Percentiles rank a stretch among this genome's conserved stretches.
These are phyloP conservation scores for Mormyrus lacerda DNA, from an alignment of 2,113 vertebrate species.

Conservation along the genomic window DNA sequence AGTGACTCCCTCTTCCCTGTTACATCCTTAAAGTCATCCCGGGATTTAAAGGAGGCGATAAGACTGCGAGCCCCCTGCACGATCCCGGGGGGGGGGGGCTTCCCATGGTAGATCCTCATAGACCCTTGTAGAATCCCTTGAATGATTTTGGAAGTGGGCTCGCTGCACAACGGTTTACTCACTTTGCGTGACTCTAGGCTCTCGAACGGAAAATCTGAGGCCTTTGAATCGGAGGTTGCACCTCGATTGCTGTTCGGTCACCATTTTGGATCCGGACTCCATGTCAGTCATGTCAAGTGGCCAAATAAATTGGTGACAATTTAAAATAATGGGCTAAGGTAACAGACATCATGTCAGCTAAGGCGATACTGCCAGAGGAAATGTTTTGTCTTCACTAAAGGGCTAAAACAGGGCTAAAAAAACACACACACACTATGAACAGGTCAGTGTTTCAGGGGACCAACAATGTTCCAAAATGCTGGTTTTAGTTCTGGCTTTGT, in stretches of 20 bases:
- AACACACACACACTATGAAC: background rate
- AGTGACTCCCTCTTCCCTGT: background rate
- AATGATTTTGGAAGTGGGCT: background rate
- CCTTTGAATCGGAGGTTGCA: background rate
- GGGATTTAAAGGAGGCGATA: slow-evolving; percentile 16
- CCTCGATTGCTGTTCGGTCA: background rate
- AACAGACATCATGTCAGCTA: background rate
- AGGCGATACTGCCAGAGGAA: background rate
- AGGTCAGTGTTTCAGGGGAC: background rate
- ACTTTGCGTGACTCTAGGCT: background rate
- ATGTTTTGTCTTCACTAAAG: background rate
- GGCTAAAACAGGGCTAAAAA: background rate
- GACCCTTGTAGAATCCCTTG: background rate
- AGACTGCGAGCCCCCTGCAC: slow-evolving; percentile 4
- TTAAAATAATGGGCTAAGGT: background rate
- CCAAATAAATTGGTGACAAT: background rate
- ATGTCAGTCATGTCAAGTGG: background rate
- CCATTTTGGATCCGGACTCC: background rate
- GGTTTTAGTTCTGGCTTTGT: background rate
- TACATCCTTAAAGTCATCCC: slow-evolving; percentile 22
- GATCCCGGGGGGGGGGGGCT: background rate
- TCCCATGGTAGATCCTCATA: slow-evolving; percentile 9
- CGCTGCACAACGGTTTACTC: background rate
- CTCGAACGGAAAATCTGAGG: background rate
- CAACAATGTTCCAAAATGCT: too few species aligned